Evolutionary conservation across 2,888 invertebrate species (phyloP).

Genomic region (Meloe dianella): DNA sequence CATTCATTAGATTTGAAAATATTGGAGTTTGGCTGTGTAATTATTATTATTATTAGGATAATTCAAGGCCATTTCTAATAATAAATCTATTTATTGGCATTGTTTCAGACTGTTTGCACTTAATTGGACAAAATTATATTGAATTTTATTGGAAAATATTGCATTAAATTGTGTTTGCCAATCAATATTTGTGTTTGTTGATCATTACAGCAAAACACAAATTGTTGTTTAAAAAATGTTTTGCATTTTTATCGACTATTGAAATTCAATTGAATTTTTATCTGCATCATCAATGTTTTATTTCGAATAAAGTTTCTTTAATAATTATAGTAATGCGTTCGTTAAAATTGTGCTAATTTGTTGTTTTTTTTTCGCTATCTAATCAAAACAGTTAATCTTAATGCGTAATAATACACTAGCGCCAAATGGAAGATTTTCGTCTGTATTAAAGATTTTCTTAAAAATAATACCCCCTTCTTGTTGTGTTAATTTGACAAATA

Average conservation of each 20-base stretch:
- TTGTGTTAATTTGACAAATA: background rate
- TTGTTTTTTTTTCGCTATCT: background rate
- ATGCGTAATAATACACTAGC: background rate
- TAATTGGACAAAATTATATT: too few relatives aligned
- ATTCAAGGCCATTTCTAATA: conserved; percentile 1
- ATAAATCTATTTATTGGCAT: background rate
- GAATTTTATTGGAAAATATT: too few relatives aligned
- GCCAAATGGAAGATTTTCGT: background rate
- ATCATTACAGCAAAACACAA: too few relatives aligned
- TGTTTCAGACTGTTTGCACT: background rate
- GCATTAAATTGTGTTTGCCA: too few relatives aligned
- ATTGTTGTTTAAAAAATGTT: too few relatives aligned
- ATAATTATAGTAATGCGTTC: background rate
- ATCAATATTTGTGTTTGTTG: too few relatives aligned
- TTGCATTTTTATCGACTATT: too few relatives aligned
- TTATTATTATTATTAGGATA: background rate
- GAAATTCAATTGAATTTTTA: too few relatives aligned
- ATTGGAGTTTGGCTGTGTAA: background rate
- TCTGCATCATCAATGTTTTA: too few relatives aligned
- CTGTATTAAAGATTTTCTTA: too few relatives aligned
- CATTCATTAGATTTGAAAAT: background rate
- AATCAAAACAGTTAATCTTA: too few relatives aligned
- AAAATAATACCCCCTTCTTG: background rate
- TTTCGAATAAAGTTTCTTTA: too few relatives aligned
- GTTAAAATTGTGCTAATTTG: background rate